Percentiles rank a stretch among this genome's conserved stretches.
These are phyloP conservation scores for Sclerurus mexicanus DNA, from an alignment of 2,113 vertebrate genomes.

Conservation along the genomic window DNA sequence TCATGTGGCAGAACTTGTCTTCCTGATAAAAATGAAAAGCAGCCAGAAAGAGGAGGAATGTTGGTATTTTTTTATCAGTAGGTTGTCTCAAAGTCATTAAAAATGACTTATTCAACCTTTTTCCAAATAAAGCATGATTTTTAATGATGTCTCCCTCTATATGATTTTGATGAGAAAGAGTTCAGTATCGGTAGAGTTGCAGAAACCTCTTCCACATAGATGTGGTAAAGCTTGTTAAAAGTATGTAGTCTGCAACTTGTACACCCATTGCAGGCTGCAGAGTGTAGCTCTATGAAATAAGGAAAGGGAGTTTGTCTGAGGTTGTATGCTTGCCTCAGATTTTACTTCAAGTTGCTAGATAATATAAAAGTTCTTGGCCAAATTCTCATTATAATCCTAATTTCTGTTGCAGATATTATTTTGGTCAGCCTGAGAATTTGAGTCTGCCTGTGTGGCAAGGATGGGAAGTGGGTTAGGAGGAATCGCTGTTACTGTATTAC, in stretches of 20 bases:
- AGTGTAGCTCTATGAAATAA: background rate
- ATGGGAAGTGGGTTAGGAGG: slow-evolving; percentile 20
- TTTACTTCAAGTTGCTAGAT: background rate
- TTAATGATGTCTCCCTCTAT: background rate
- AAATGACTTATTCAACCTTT: background rate
- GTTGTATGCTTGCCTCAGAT: background rate
- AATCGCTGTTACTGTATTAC: slow-evolving; percentile 48
- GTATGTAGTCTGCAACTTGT: background rate
- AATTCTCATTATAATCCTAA: background rate
- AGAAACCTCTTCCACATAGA: background rate
- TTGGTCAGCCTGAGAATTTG: background rate
- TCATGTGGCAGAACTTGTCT: slow-evolving; percentile 29
- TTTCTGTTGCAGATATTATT: background rate
- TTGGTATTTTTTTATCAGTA: background rate
- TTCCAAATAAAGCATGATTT: background rate
- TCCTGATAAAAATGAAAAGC: slow-evolving; percentile 10
- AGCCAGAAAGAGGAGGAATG: background rate
- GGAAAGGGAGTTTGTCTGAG: background rate
- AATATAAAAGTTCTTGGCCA: background rate
- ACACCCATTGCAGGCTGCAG: background rate
- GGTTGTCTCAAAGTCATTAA: background rate
- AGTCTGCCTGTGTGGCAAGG: background rate
- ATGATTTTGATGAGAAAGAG: background rate
- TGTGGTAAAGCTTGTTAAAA: background rate
- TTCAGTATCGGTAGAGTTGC: background rate